Evolutionary conservation across 37 sponge, comb jelly and placozoan species (phyloP), one percentile per base, ranked within the genome.

Genomic region (Bolinopsis microptera): DNA sequence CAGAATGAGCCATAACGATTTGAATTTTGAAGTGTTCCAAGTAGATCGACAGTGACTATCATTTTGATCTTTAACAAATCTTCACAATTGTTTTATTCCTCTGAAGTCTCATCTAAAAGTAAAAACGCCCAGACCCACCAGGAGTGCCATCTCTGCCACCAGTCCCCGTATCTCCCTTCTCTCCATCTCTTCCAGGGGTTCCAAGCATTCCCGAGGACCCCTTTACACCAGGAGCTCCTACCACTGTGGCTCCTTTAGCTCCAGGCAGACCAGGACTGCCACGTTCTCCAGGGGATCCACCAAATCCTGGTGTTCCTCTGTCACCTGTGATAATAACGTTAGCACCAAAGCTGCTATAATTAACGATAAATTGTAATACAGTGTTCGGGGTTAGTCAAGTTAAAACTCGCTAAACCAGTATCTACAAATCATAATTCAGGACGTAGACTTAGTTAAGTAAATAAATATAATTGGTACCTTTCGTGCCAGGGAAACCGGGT

Each of bases 231-330:
- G 75, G 75, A n/a, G 31, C 31, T 5, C 75, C 75, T 3, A 28
- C 31, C 31, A 72, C 26, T 8, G 75, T 30, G 2, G 26, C 26
- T 72, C 75, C 75, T 28, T 72, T 72, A 28, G 75, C 75, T 21
- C 75, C 75, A 2, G 26, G 26, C 75, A 72, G 75, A 24, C 75
- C 75, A 28, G 75, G 75, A 21, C 31, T 28, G 5, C 75, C 75
- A 24, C 31, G 75, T n/a, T 72, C 75, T 8, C 75, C 75, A 24
- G 26, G 26, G 18, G 75, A 72, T 72, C 75, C 75, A n/a, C n/a
- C 75, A 72, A 72, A 72, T 24, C 75, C 75, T 8, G 75, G 75
- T 24, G 75, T 72, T 28, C 75, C 75, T 72, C 75, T n/a, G 13
- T 72, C 75, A 23, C 75, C 75, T 48, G 61, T 5, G n/a, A n/a